Conservation (phyloP, 2,888 invertebrate species). For the Actias luna region DNA sequence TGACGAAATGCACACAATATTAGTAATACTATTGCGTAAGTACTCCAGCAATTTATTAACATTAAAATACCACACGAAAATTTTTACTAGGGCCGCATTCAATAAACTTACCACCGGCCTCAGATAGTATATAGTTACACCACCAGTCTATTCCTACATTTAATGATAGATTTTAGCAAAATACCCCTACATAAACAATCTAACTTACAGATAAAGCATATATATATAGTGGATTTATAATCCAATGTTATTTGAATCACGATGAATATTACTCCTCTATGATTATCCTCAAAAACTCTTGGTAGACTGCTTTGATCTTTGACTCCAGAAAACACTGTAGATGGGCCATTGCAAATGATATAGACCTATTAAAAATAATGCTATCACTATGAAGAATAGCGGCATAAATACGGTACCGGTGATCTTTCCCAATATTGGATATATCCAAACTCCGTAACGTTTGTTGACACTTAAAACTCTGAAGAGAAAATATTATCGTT, state of each 20-base stretch:
- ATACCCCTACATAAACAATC: too few species aligned
- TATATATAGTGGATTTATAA: too few species aligned
- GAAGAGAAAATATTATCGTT: constrained; percentile 20
- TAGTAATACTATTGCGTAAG: too few species aligned
- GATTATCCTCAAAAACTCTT: constrained; percentile 5
- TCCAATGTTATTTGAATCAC: neutral
- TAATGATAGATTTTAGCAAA: too few species aligned
- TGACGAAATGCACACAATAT: too few species aligned
- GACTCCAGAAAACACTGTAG: constrained; percentile 22
- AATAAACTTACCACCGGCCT: too few species aligned
- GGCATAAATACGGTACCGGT: constrained; percentile 21
- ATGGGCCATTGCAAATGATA: constrained; percentile 28
- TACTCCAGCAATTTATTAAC: too few species aligned
- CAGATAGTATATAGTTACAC: too few species aligned
- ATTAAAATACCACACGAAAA: too few species aligned
- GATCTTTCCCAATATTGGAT: constrained; percentile 28
- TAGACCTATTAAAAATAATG: neutral
- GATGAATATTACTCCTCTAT: neutral
- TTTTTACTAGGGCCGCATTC: too few species aligned
- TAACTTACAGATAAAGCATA: too few species aligned
- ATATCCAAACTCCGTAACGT: constrained; percentile 28
- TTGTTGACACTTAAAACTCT: constrained; percentile 27
- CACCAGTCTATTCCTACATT: too few species aligned
- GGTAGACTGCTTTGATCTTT: neutral
- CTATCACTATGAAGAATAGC: constrained; percentile 8